These are phyloP conservation scores for Oscheius sp. DNA, from an alignment of 1,140 invertebrate species.

Conservation along the genomic window DNA sequence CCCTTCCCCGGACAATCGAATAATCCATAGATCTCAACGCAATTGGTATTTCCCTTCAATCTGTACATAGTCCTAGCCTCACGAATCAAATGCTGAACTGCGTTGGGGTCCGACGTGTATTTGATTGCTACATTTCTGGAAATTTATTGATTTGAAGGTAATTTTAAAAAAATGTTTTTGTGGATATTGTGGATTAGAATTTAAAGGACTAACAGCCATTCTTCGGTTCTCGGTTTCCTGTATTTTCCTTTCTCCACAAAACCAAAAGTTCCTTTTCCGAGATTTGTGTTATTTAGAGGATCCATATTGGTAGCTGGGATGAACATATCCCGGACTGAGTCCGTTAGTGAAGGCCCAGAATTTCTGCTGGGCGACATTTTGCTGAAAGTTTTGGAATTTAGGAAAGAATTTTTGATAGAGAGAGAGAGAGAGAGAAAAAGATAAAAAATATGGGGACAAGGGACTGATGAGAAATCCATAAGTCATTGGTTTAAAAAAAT, in stretches of 20 bases:
- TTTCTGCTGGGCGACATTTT: too few species aligned
- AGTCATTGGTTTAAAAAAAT: too few species aligned
- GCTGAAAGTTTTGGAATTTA: too few species aligned
- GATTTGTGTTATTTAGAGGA: slow-evolving; percentile 13
- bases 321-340: not conserved
- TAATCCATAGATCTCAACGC: slow-evolving; percentile 21
- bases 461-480: too few species aligned
- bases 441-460: too few species aligned
- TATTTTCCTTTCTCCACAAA: slow-evolving; percentile 19
- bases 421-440: too few species aligned
- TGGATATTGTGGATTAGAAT: not conserved
- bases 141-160: not conserved
- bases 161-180: slow-evolving; percentile 1
- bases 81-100: not conserved
- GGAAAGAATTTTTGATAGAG: too few species aligned
- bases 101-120: not conserved
- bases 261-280: slow-evolving; percentile 30
- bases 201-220: slow-evolving; percentile 7
- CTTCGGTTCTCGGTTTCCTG: not conserved
- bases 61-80: slow-evolving; percentile 25
- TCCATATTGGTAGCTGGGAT: slow-evolving; percentile 15
- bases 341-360: not conserved
- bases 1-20: slow-evolving; percentile 9
- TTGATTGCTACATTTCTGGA: slow-evolving; percentile 26
- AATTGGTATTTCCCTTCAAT: not conserved